These are phyloP conservation scores for Dicyema japonicum DNA, from an alignment of 1,140 invertebrate genomes.

Conservation along the genomic window DNA sequence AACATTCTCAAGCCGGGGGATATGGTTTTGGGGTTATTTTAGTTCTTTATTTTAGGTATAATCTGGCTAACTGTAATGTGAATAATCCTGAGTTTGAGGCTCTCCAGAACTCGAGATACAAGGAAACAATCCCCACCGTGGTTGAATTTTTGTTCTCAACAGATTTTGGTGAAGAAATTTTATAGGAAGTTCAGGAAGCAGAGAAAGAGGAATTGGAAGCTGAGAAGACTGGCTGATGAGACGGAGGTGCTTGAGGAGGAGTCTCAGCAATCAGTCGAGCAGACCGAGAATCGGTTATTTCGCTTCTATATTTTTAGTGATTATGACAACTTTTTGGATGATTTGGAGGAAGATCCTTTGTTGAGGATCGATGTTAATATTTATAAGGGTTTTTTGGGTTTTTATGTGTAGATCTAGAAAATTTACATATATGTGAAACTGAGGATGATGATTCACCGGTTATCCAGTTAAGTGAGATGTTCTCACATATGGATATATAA, in stretches of 20 bases:
- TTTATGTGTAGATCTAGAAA: too few relatives aligned
- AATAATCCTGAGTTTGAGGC: conserved; percentile 59
- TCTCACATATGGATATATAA: too few relatives aligned
- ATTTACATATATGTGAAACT: too few relatives aligned
- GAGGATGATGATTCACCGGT: too few relatives aligned
- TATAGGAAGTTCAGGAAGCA: conserved; percentile 38
- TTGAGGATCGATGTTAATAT: conserved; percentile 67
- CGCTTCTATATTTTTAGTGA: conserved; percentile 27
- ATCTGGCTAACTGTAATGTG: conserved; percentile 49
- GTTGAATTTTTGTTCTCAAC: conserved; percentile 7
- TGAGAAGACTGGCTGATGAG: conserved; percentile 38
- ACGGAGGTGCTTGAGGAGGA: conserved; percentile 13
- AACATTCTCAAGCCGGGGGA: conserved; percentile 67
- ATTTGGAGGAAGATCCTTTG: conserved; percentile 65
- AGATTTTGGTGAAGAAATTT: conserved; percentile 55
- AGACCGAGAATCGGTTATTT: background rate
- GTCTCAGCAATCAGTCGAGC: background rate
- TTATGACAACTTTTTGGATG: conserved; percentile 73
- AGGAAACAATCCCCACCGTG: too few relatives aligned
- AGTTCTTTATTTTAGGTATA: conserved; percentile 29
- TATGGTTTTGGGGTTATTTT: conserved; percentile 39
- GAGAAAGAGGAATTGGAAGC: conserved; percentile 51
- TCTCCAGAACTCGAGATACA: conserved; percentile 28
- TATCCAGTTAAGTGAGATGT: too few relatives aligned
- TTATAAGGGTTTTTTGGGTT: conserved; percentile 47